Evolutionary conservation across 2,797 vertebrate species (phyloP).

Genomic region (Neomorphus geoffroyi): DNA sequence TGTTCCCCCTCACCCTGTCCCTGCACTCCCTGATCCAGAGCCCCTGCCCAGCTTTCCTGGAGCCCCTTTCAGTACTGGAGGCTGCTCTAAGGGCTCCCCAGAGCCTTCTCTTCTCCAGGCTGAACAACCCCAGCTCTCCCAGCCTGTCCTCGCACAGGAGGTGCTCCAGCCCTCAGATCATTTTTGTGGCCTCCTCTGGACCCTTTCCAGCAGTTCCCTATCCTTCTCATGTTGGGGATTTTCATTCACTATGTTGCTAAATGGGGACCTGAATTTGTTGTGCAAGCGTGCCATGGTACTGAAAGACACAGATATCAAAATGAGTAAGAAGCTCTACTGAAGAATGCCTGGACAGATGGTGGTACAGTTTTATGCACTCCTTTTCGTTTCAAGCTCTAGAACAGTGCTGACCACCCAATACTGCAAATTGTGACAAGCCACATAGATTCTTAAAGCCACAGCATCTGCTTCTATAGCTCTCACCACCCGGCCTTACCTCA

Average conservation of each 20-base stretch:
- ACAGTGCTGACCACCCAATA: background rate
- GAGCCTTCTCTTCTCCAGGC: too few species aligned
- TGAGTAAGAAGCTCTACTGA: background rate
- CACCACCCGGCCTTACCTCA: background rate
- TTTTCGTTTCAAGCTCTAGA: background rate
- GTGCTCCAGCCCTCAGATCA: too few species aligned
- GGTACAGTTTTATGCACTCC: background rate
- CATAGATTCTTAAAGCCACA: accelerated
- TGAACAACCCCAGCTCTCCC: too few species aligned
- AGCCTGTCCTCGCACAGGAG: too few species aligned
- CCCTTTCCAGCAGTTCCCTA: too few species aligned
- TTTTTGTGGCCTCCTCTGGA: too few species aligned
- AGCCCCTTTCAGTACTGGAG: too few species aligned
- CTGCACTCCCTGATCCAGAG: too few species aligned
- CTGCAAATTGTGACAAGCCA: background rate
- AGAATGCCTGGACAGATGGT: background rate
- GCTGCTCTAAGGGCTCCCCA: too few species aligned
- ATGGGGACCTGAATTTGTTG: background rate
- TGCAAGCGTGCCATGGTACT: background rate
- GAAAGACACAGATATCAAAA: background rate
- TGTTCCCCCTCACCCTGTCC: too few species aligned
- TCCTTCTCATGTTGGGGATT: too few species aligned
- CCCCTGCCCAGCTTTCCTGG: too few species aligned
- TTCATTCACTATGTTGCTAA: background rate
- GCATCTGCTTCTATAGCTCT: background rate